Percentiles rank a stretch among this genome's conserved stretches.
phyloP scores from a whole-genome alignment of 1,140 invertebrate genomes.

The Atta texana region DNA sequence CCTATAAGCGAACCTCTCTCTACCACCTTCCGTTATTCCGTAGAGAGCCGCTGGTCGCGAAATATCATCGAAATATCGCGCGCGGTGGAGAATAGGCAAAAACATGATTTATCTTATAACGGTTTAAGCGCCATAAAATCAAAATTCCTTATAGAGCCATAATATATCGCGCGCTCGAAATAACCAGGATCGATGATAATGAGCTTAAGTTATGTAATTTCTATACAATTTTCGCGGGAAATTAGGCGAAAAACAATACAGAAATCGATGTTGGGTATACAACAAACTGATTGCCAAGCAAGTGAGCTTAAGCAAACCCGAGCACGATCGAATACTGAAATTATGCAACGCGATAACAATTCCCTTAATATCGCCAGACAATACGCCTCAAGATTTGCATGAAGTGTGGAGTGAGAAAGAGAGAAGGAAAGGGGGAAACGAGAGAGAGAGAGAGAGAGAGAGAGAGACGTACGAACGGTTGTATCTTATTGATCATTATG shows the following conservation, averaged over 20 bases:
- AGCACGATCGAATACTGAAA: conserved; percentile 69
- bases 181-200: conserved; percentile 6
- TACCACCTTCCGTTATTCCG: conserved; percentile 66
- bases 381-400: conserved; percentile 76
- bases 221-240: conserved; percentile 7
- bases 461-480: conserved; percentile 62
- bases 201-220: not conserved
- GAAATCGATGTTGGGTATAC: conserved; percentile 65
- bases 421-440: too few species aligned
- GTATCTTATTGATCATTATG: conserved; percentile 84
- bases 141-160: not conserved
- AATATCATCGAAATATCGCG: conserved; percentile 48
- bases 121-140: not conserved
- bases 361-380: conserved; percentile 75
- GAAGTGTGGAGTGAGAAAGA: conserved; percentile 44
- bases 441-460: conserved; percentile 15
- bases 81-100: not conserved
- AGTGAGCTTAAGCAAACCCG: conserved; percentile 49
- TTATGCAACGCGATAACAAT: conserved; percentile 77
- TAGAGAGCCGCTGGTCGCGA: conserved; percentile 65
- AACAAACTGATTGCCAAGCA: conserved; percentile 35
- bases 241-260: conserved; percentile 56
- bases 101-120: conserved; percentile 11
- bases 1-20: conserved; percentile 73
- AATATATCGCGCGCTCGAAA: conserved; percentile 15